Conservation (phyloP, 2,888 invertebrate species). For the Acanthacorydalis orientalis region DNA sequence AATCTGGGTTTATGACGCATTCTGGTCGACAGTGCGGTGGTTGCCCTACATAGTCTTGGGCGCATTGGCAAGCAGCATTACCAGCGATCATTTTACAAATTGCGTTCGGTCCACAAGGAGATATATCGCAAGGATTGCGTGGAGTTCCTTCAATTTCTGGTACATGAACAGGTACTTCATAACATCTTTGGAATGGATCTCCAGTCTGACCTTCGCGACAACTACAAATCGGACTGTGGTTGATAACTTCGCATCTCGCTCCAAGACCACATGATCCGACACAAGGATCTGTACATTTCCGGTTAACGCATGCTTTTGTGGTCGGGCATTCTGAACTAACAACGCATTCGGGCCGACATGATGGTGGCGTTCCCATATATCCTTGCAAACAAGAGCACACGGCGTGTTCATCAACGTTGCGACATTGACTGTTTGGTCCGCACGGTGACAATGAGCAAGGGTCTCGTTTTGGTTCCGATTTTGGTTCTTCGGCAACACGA, state of each 20-base stretch:
- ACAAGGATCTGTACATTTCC: constrained; percentile 38
- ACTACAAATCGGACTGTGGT: constrained; percentile 35
- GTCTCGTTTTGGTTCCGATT: constrained; percentile 16
- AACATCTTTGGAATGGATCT: constrained; percentile 63
- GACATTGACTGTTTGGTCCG: constrained; percentile 35
- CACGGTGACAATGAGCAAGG: constrained; percentile 34
- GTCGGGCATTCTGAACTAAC: constrained; percentile 33
- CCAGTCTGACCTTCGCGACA: constrained; percentile 44
- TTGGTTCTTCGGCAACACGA: constrained; percentile 16
- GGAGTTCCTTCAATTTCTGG: constrained; percentile 21
- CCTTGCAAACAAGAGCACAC: constrained; percentile 33
- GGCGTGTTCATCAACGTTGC: constrained; percentile 29
- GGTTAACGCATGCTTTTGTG: constrained; percentile 31
- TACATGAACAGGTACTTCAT: constrained; percentile 32
- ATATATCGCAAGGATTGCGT: constrained; percentile 51
- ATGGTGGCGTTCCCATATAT: constrained; percentile 36
- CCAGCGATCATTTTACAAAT: constrained; percentile 48
- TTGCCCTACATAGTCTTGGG: constrained; percentile 57
- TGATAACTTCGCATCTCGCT: constrained; percentile 34
- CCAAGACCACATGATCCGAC: constrained; percentile 34
- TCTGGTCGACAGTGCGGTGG: constrained; percentile 73
- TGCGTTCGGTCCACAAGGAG: constrained; percentile 71
- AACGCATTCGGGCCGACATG: constrained; percentile 34
- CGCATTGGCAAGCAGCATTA: constrained; percentile 57
- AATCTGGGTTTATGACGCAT: constrained; percentile 68